A percentile compares a stretch with the other conserved stretches of the same genome.
These are phyloP conservation scores for Takifugu bimaculatus DNA, from an alignment of 2,113 vertebrate species.

Conservation along the genomic window DNA sequence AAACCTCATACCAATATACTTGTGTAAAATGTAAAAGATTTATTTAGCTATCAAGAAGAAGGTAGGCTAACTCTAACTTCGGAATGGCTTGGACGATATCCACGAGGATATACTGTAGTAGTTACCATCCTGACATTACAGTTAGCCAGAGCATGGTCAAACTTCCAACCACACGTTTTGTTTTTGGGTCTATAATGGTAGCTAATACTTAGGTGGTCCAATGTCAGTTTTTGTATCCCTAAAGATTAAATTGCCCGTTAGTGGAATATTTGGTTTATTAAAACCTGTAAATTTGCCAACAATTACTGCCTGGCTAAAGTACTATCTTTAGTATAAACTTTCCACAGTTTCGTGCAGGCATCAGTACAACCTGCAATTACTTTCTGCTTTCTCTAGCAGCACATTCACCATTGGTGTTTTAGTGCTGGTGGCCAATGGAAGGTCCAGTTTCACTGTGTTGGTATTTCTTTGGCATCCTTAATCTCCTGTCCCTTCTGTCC, in stretches of 20 bases:
- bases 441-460: too few species aligned
- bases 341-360: constrained; percentile 42
- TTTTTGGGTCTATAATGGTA: constrained; percentile 64
- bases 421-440: too few species aligned
- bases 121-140: constrained; percentile 54
- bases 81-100: neutral
- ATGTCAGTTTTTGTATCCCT: constrained; percentile 63
- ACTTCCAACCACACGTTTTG: constrained; percentile 57
- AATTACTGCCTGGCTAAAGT: constrained; percentile 56
- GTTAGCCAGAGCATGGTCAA: constrained; percentile 46
- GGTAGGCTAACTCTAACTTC: neutral
- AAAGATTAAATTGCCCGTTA: constrained; percentile 69
- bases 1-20: too few species aligned
- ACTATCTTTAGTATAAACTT: constrained; percentile 65
- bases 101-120: constrained; percentile 18
- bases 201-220: constrained; percentile 53
- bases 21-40: too few species aligned
- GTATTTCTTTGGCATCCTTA: too few species aligned
- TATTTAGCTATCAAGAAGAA: too few species aligned
- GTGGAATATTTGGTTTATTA: constrained; percentile 73
- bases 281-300: constrained; percentile 64
- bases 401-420: too few species aligned
- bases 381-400: constrained; percentile 23
- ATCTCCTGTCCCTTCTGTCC: too few species aligned
- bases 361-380: constrained; percentile 64